Base-by-base conservation (phyloP, 2,797 vertebrate genomes). In the Kryptopterus vitreolus region DNA sequence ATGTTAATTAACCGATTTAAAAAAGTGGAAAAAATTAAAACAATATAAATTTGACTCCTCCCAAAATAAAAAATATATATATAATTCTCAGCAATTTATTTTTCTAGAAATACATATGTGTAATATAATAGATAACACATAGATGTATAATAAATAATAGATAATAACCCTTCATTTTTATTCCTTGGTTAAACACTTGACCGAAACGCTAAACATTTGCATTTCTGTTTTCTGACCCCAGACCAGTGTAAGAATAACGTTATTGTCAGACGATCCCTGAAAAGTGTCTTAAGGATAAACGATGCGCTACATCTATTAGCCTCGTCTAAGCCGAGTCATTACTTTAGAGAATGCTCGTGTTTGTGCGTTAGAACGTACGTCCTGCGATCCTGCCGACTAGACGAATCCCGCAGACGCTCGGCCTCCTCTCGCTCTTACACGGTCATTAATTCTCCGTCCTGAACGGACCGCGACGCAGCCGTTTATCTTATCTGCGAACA, bases 361-460 rank as follows among this genome's bases (percentile, higher is more conserved):
- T 55, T 35, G 29, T 55, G 50, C n/a, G n/a, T n/a, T 55, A 43
- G n/a, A 77, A 77, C 5, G n/a, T 43, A 71, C 31, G 22, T 31
- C 29, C n/a, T n/a, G 13, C 46, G 53, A 77, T 43, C 59, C 75
- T 65, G 75, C 59, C 52, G 75, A 55, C 76, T 77, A 61, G 18
- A 77, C 62, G 38, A 77, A 66, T 55, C 55, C 29, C 26, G 58
- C 61, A 24, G 53, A 53, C 29, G 38, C 38, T 38, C 58, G 33
- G 31, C 15, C 52, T 38, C n/a, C n/a, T 35, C 35, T 68, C 59
- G 33, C 1, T 33, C 66, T 46, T 55, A 46, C 75, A 24, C 61
- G 20, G 62, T 43, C 81, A 79, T 86, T 85, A 83, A 84, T 87
- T 85, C 85, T 70, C 70, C 48, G 43, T 84, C 75, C 65, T 59